Percentiles rank a stretch among this genome's conserved stretches.
Evolutionary conservation across 1,140 invertebrate genomes (phyloP).

Genomic region (Meteorus sp.): DNA sequence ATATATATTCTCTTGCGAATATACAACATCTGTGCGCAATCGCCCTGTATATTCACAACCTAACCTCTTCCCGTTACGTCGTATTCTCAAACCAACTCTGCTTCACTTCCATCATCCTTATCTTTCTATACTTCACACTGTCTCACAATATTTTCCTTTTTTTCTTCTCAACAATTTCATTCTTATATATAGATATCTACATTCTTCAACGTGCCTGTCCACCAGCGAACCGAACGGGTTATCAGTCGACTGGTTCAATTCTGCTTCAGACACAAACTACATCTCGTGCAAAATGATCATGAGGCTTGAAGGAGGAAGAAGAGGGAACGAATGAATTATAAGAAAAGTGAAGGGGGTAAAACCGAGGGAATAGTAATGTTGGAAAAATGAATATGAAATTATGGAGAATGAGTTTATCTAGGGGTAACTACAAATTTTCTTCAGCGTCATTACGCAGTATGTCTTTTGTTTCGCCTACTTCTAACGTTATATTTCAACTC

Average conservation of each 20-base stretch:
- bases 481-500: too few relatives aligned
- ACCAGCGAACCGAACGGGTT: conserved; percentile 15
- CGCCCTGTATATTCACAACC: background rate
- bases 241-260: conserved; percentile 23
- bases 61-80: too few relatives aligned
- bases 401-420: too few relatives aligned
- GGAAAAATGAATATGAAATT: too few relatives aligned
- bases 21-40: conserved; percentile 1
- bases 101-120: too few relatives aligned
- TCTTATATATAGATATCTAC: too few relatives aligned
- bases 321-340: background rate
- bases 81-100: too few relatives aligned
- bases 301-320: background rate
- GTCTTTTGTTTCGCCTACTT: too few relatives aligned
- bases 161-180: background rate
- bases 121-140: background rate
- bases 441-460: too few relatives aligned
- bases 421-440: too few relatives aligned
- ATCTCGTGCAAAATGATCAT: too few relatives aligned
- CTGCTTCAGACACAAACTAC: conserved; percentile 13
- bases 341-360: conserved; percentile 3
- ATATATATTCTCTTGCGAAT: conserved; percentile 14
- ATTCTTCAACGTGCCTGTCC: background rate
- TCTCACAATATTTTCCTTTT: background rate
- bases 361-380: too few relatives aligned